A percentile compares a stretch with the other conserved stretches of the same genome.
phyloP scores from a whole-genome alignment of 2,797 vertebrate genomes.

The Delichon dasypus region DNA sequence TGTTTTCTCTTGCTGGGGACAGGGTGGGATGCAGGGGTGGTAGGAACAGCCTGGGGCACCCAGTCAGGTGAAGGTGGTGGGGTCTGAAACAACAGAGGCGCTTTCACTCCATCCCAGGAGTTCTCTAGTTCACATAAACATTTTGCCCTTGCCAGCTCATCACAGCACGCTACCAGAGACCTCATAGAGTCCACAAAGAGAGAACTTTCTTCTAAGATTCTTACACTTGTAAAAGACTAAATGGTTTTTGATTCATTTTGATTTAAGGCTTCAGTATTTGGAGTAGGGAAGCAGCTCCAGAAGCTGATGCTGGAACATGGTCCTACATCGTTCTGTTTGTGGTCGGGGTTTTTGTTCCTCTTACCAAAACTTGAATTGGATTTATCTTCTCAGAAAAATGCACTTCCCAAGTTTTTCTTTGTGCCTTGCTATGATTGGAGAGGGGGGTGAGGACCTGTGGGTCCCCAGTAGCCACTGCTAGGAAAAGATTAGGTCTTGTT shows the following conservation, averaged over 20 bases:
- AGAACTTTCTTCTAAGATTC: background rate
- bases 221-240: background rate
- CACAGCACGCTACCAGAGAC: background rate
- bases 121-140: background rate
- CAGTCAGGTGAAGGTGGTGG: background rate
- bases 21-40: background rate
- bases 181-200: background rate
- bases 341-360: background rate
- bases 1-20: background rate
- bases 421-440: background rate
- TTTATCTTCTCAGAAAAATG: background rate
- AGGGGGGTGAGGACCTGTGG: background rate
- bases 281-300: background rate
- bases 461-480: background rate
- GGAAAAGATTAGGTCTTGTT: rapidly evolving
- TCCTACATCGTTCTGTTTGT: background rate
- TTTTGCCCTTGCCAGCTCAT: background rate
- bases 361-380: background rate
- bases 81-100: background rate
- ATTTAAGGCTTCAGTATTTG: background rate
- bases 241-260: background rate
- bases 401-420: background rate
- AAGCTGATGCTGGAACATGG: background rate
- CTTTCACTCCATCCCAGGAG: background rate
- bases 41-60: background rate